Percentiles rank a stretch among this genome's conserved stretches.
Conservation (phyloP, 2,113 vertebrate genomes). For the Platysternon megacephalum region DNA sequence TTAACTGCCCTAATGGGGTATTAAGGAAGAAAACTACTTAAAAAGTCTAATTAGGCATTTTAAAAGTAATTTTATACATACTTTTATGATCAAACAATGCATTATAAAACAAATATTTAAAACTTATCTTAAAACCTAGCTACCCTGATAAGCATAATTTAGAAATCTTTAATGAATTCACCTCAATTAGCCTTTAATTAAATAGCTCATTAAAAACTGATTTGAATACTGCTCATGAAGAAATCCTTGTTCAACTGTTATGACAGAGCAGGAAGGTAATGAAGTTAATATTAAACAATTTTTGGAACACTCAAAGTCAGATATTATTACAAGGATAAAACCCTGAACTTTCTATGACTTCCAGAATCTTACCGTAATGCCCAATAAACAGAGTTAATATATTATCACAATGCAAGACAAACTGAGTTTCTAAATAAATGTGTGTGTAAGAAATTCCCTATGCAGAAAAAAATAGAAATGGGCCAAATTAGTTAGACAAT, state of each 20-base stretch:
- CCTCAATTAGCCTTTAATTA: slow-evolving; percentile 93
- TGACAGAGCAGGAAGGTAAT: slow-evolving; percentile 76
- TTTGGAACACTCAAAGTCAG: slow-evolving; percentile 67
- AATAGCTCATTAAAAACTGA: slow-evolving; percentile 86
- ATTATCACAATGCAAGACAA: background rate
- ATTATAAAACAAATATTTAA: slow-evolving; percentile 80
- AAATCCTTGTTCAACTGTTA: slow-evolving; percentile 78
- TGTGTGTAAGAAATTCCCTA: background rate
- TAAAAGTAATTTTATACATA: slow-evolving; percentile 74
- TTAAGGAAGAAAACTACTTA: slow-evolving; percentile 42
- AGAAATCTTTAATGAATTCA: slow-evolving; percentile 87
- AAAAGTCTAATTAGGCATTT: slow-evolving; percentile 70
- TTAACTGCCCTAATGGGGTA: slow-evolving; percentile 50
- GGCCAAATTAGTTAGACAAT: background rate
- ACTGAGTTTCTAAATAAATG: background rate
- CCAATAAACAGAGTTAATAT: background rate
- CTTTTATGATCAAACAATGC: slow-evolving; percentile 81
- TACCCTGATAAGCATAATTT: slow-evolving; percentile 80
- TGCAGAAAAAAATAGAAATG: background rate
- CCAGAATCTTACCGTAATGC: background rate
- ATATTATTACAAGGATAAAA: slow-evolving; percentile 48
- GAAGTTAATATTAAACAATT: slow-evolving; percentile 79
- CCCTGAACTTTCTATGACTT: slow-evolving; percentile 24
- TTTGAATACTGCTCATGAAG: slow-evolving; percentile 81
- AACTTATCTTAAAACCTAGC: slow-evolving; percentile 80